Percentiles rank a stretch among this genome's conserved stretches.
These are phyloP conservation scores for Bothrops jararaca DNA, from an alignment of 2,113 vertebrate species.

Conservation along the genomic window DNA sequence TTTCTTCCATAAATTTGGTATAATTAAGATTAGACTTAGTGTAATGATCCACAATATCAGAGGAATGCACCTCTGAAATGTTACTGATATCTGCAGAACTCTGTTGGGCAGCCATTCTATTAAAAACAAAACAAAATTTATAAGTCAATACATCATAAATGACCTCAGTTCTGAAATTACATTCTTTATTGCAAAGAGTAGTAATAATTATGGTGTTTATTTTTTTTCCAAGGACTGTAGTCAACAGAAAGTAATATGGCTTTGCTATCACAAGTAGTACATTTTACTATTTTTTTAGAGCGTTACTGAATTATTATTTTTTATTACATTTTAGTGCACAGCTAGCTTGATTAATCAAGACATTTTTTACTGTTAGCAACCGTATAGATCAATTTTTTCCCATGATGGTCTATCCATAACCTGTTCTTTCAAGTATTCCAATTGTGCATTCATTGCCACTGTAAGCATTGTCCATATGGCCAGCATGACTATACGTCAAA, in stretches of 20 bases:
- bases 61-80: slow-evolving; percentile 26
- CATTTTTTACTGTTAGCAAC: background rate
- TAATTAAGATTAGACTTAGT: background rate
- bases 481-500: no score
- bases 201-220: background rate
- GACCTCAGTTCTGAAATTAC: background rate
- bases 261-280: background rate
- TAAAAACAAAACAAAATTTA: background rate
- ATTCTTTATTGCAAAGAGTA: background rate
- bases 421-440: background rate
- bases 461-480: no score
- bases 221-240: background rate
- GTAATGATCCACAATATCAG: background rate
- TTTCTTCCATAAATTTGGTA: background rate
- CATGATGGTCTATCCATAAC: background rate
- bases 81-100: background rate
- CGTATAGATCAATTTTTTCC: background rate
- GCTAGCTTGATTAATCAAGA: background rate
- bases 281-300: background rate
- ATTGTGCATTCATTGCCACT: background rate
- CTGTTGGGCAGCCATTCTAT: slow-evolving; percentile 1
- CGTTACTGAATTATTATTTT: background rate
- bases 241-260: background rate
- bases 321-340: background rate
- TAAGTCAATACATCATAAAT: background rate